Percentiles rank a stretch among this genome's conserved stretches.
Evolutionary conservation across 2,113 vertebrate species (phyloP).

Genomic region (Menura novaehollandiae): DNA sequence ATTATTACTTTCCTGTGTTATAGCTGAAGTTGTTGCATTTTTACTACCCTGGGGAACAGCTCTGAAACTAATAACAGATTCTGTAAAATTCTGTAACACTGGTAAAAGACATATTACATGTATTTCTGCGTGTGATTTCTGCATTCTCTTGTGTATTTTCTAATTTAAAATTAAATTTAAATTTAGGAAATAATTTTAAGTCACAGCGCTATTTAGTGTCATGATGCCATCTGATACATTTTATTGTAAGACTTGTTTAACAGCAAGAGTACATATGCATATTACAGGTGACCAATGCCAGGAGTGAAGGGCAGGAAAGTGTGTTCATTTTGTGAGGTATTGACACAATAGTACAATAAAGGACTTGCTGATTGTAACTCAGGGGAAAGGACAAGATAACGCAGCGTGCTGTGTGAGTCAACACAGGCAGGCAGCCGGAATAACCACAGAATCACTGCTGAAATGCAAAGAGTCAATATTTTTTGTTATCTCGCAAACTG

Average conservation of each 20-base stretch:
- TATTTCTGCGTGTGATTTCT: background rate
- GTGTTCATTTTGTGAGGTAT: background rate
- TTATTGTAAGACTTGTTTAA: background rate
- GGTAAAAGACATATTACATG: background rate
- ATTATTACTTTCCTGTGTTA: background rate
- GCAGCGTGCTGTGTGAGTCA: accelerated
- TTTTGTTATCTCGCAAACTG: background rate
- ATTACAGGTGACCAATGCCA: background rate
- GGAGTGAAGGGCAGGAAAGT: accelerated
- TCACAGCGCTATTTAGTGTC: background rate
- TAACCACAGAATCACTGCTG: background rate
- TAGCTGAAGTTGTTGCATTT: background rate
- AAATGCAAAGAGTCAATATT: background rate
- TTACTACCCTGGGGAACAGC: background rate
- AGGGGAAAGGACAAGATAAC: background rate
- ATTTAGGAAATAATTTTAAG: background rate
- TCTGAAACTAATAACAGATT: background rate
- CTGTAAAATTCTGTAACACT: background rate
- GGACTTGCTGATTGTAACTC: background rate
- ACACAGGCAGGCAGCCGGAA: accelerated
- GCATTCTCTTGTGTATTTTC: background rate
- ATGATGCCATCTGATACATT: background rate
- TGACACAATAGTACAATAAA: background rate
- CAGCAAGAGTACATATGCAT: background rate
- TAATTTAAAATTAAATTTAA: background rate